Conservation (phyloP, 2,888 invertebrate species). For the Sphaerolaimus hirsutus region DNA sequence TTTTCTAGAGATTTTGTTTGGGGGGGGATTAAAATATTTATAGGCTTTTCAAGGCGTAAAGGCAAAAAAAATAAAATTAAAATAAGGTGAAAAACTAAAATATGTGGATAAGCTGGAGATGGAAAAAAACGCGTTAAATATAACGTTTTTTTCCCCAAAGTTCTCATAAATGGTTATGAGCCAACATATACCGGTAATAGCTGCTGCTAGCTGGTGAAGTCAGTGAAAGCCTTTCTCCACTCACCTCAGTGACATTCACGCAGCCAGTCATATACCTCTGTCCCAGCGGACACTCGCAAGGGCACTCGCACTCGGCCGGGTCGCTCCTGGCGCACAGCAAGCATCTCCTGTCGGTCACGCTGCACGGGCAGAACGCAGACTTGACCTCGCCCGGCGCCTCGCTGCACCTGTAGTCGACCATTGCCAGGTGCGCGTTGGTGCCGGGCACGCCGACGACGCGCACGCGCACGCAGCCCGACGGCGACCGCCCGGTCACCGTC, state of each 20-base stretch:
- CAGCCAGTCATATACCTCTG: background rate
- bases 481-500: background rate
- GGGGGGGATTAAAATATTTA: too few species aligned
- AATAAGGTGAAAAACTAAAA: too few species aligned
- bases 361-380: constrained; percentile 68
- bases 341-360: constrained; percentile 44
- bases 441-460: constrained; percentile 41
- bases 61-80: too few species aligned
- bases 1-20: too few species aligned
- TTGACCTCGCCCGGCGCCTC: constrained; percentile 26
- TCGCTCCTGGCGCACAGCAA: constrained; percentile 79
- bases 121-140: too few species aligned
- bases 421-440: constrained; percentile 64
- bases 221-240: too few species aligned
- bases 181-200: too few species aligned
- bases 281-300: constrained; percentile 50
- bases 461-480: constrained; percentile 3
- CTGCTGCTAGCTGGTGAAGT: too few species aligned
- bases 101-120: too few species aligned
- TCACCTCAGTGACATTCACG: background rate
- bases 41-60: too few species aligned
- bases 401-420: constrained; percentile 59
- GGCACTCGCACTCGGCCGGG: constrained; percentile 76
- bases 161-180: too few species aligned
- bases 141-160: too few species aligned